Conservation (phyloP, 1,140 invertebrate species). For the Grapholita molesta region DNA sequence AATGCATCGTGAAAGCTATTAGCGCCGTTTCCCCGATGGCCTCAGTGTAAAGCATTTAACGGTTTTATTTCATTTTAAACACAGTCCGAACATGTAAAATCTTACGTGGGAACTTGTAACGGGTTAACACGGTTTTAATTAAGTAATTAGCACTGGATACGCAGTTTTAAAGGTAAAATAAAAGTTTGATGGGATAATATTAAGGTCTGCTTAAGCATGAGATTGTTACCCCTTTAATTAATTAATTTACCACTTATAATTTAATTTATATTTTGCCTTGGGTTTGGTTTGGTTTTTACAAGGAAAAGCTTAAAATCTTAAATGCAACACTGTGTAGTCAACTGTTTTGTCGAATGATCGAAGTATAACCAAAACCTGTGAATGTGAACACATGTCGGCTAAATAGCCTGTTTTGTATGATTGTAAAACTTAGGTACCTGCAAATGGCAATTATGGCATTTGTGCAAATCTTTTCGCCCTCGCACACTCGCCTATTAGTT, state of each 20-base stretch:
- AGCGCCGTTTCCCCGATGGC: background rate
- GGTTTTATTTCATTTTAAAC: background rate
- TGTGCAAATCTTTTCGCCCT: too few species aligned
- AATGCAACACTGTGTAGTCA: too few species aligned
- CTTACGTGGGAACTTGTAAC: background rate
- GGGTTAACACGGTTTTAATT: background rate
- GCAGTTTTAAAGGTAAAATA: background rate
- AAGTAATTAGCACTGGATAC: background rate
- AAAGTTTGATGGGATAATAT: background rate
- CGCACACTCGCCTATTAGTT: too few species aligned
- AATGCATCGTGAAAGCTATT: background rate
- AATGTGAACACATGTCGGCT: too few species aligned
- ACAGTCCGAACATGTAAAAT: background rate
- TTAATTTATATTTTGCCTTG: background rate
- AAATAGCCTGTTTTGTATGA: too few species aligned
- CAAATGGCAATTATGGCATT: too few species aligned
- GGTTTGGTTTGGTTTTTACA: too few species aligned
- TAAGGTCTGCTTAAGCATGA: background rate
- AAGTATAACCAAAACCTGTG: too few species aligned
- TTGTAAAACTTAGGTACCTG: too few species aligned
- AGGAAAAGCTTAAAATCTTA: too few species aligned
- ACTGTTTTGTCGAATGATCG: too few species aligned
- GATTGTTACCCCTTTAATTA: background rate
- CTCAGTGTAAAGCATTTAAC: background rate
- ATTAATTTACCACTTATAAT: too few species aligned